Conservation (phyloP, 1,140 invertebrate genomes). For the Choristoneura fumiferana region DNA sequence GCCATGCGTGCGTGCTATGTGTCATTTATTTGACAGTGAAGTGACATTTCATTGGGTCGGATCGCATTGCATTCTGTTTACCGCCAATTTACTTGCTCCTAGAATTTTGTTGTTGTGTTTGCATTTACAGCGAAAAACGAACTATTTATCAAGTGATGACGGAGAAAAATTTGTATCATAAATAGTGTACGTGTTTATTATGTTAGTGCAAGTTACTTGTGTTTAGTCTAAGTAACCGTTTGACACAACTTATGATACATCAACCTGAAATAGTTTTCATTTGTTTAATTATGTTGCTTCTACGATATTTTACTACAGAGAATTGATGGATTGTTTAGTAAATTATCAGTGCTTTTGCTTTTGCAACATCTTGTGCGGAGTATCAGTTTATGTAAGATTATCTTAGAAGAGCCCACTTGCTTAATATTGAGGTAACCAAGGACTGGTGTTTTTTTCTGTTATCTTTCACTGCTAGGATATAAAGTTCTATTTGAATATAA, state of each 20-base stretch:
- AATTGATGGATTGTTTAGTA: too few species aligned
- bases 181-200: constrained; percentile 13
- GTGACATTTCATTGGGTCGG: not conserved
- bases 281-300: constrained; percentile 12
- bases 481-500: too few species aligned
- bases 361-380: too few species aligned
- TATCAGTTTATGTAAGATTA: too few species aligned
- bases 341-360: too few species aligned
- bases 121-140: not conserved
- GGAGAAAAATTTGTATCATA: not conserved
- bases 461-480: too few species aligned
- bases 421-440: too few species aligned
- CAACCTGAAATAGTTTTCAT: not conserved
- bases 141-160: not conserved
- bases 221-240: not conserved
- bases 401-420: too few species aligned
- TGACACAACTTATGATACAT: not conserved
- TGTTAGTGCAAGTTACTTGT: not conserved
- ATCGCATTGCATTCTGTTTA: constrained; percentile 4
- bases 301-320: not conserved
- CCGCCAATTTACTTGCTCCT: constrained; percentile 3
- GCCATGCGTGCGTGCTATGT: too few species aligned
- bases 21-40: too few species aligned
- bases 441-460: too few species aligned
- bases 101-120: constrained; percentile 2